Base-by-base conservation (phyloP, 1,140 invertebrate genomes). In the Adelges cooleyi region DNA sequence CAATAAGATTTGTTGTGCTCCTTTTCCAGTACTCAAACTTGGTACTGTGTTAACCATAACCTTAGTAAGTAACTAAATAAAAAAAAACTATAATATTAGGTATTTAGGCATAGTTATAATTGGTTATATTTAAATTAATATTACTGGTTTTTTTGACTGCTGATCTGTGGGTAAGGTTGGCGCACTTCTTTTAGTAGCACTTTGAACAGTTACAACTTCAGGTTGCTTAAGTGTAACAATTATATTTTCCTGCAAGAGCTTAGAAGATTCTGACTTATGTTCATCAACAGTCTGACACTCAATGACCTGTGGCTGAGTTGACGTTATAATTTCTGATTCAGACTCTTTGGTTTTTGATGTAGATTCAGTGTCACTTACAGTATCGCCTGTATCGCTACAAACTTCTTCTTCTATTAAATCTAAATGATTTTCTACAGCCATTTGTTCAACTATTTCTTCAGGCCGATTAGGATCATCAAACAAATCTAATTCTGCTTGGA, bases 21-120 rank as follows among this genome's bases (percentile, higher is more conserved):
- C 44, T 62, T 42, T 62, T 62, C 56, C 56, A 22, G 56, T 48
- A 62, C 25, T 62, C n/a, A 42, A 46, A 62, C 25, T 62, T n/a
- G 40, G 40, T 22, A 62, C 33, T 29, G 40, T 29, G 53, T 52
- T 68, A n/a, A 68, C 62, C 44, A 68, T 46, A 10, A 66, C 67
- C 56, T 68, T 68, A 9, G 67, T 68, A n/a, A 68, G 38, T 17
- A 68, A 38, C 67, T 68, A 29, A 44, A 59, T 48, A 36, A 5
- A 49, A 54, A 40, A 25, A 50, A 27, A 49, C 29, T 36, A 22
- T 33, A 62, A 44, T 27, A 11, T 42, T n/a, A n/a, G n/a, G n/a
- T n/a, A n/a, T n/a, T n/a, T n/a, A n/a, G n/a, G n/a, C n/a, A n/a
- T n/a, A 33, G 29, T 33, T 33, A n/a, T 33, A 33, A 33, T 33